Evolutionary conservation across 92 coral and sea anemone genomes (phyloP).

Genomic region (Diadumene lineata): DNA sequence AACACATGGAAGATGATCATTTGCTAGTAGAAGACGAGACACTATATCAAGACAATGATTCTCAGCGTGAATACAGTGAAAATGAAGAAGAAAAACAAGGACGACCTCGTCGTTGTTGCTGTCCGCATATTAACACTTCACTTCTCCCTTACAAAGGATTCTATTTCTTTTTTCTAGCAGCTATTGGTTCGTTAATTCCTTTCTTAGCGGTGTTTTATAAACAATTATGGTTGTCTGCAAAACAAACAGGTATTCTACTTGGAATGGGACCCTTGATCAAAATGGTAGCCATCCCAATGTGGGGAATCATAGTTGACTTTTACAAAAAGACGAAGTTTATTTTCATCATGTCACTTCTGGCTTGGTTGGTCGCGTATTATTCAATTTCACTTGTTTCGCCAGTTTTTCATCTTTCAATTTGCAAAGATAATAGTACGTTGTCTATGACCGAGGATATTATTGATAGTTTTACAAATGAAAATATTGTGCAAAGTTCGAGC

Average conservation of each 20-base stretch:
- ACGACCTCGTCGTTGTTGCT: conserved; percentile 21
- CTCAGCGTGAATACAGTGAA: background rate
- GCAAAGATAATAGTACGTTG: conserved; percentile 74
- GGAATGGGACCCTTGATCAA: conserved; percentile 85
- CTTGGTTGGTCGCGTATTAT: conserved; percentile 79
- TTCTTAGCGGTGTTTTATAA: conserved; percentile 90
- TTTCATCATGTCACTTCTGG: conserved; percentile 69
- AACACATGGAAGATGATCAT: conserved; percentile 10
- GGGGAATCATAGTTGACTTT: conserved; percentile 85
- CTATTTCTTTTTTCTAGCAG: conserved; percentile 84
- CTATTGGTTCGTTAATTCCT: conserved; percentile 85
- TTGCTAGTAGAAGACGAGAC: background rate
- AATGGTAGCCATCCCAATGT: conserved; percentile 74
- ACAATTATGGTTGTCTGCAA: conserved; percentile 91
- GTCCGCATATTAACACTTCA: conserved; percentile 47
- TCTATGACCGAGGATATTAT: conserved; percentile 58
- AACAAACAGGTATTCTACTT: conserved; percentile 81
- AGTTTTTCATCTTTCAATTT: conserved; percentile 52
- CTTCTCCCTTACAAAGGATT: conserved; percentile 77
- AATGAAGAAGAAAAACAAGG: conserved; percentile 13
- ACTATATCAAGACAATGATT: background rate
- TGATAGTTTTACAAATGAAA: conserved; percentile 14
- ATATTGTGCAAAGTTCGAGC: background rate
- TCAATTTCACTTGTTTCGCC: conserved; percentile 76
- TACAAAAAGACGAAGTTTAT: conserved; percentile 63